Percentiles rank a stretch among this genome's conserved stretches.
These are phyloP conservation scores for Monopis laevigella DNA, from an alignment of 2,888 invertebrate species.

Conservation along the genomic window DNA sequence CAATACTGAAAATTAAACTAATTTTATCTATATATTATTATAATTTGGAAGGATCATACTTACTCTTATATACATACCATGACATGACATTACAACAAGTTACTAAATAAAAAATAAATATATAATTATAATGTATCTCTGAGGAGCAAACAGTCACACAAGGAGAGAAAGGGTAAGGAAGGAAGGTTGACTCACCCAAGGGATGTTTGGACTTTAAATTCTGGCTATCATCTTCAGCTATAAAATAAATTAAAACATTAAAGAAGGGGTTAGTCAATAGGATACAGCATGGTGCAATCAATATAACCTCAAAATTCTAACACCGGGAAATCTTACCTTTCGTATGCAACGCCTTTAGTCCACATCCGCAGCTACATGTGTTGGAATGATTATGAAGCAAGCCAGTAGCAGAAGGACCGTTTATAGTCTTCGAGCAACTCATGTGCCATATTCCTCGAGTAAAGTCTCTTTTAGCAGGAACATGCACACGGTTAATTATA, in stretches of 20 bases:
- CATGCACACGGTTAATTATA: slow-evolving; percentile 43
- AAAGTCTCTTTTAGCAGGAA: slow-evolving; percentile 69
- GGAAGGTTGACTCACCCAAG: neutral
- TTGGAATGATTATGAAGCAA: slow-evolving; percentile 67
- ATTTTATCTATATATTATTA: too few species aligned
- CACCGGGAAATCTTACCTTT: slow-evolving; percentile 71
- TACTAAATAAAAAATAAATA: too few species aligned
- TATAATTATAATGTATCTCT: too few species aligned
- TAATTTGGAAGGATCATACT: too few species aligned
- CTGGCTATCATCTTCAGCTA: slow-evolving; percentile 1
- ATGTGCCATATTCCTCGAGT: slow-evolving; percentile 79
- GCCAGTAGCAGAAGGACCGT: slow-evolving; percentile 36
- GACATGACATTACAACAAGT: too few species aligned
- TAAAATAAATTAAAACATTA: slow-evolving; percentile 5
- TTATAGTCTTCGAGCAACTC: slow-evolving; percentile 57
- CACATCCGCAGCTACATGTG: slow-evolving; percentile 76
- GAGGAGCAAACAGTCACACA: too few species aligned
- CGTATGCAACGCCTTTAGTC: slow-evolving; percentile 70
- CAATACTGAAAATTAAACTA: too few species aligned
- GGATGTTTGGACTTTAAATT: neutral
- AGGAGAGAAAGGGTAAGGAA: slow-evolving; percentile 18
- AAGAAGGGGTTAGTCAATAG: neutral
- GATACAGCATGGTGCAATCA: slow-evolving; percentile 35
- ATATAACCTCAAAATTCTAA: slow-evolving; percentile 52
- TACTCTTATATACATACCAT: too few species aligned